Base-by-base conservation (phyloP, 2,113 vertebrate genomes). In the Apeltes quadracus region DNA sequence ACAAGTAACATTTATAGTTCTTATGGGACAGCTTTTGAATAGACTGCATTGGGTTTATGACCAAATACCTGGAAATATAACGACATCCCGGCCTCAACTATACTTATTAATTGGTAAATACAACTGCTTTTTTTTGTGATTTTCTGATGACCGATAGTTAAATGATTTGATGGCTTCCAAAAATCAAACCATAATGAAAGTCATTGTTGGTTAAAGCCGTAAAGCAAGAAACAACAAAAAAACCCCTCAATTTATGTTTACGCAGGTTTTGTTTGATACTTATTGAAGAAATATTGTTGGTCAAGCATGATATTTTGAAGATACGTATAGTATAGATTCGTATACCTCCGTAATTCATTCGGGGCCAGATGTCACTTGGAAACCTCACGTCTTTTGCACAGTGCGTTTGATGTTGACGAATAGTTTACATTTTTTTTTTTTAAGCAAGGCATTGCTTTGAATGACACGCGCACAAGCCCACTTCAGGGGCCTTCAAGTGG, bases 331-430 rank as follows among this genome's bases (percentile, higher is more conserved):
- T n/a, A n/a, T n/a, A n/a, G n/a, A n/a, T n/a, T n/a, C n/a, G n/a
- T n/a, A n/a, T n/a, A n/a, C n/a, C n/a, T n/a, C n/a, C n/a, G n/a
- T n/a, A n/a, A n/a, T n/a, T n/a, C n/a, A n/a, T n/a, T n/a, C n/a
- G n/a, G n/a, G n/a, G n/a, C n/a, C n/a, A n/a, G n/a, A n/a, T n/a
- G n/a, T n/a, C n/a, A n/a, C n/a, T n/a, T n/a, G n/a, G n/a, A n/a
- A n/a, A n/a, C n/a, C n/a, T n/a, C n/a, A n/a, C n/a, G n/a, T n/a
- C n/a, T n/a, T n/a, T n/a, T n/a, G n/a, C n/a, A n/a, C n/a, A n/a
- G n/a, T n/a, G n/a, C n/a, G 56, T 76, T 54, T 65, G 43, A 54
- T 46, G 63, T 58, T 59, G 36, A 71, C 20, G 25, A 7, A 64
- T 62, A 62, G 20, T 44, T 9, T 34, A 23, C 41, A 27, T 9